These are phyloP conservation scores for Oxyteleia sp. DNA, from an alignment of 2,888 invertebrate genomes.

Conservation along the genomic window DNA sequence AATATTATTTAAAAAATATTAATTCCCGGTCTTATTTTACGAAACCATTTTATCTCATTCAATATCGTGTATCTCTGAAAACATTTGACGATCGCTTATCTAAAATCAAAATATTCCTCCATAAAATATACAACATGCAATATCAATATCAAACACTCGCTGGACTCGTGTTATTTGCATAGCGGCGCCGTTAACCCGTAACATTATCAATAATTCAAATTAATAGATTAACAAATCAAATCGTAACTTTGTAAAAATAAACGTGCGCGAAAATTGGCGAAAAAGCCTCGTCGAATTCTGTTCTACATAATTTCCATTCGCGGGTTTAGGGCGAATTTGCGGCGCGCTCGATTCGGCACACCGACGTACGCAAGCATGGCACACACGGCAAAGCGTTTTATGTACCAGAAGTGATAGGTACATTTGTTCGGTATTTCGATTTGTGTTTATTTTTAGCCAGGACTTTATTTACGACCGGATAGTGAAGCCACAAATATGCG, in stretches of 20 bases:
- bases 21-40: too few species aligned
- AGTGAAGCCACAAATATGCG: constrained; percentile 86
- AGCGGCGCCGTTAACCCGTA: not conserved
- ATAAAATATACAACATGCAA: too few species aligned
- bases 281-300: constrained; percentile 55
- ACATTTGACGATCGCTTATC: too few species aligned
- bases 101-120: too few species aligned
- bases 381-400: constrained; percentile 81
- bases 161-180: constrained; percentile 1
- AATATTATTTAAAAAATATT: too few species aligned
- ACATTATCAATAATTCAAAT: constrained; percentile 42
- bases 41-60: too few species aligned
- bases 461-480: constrained; percentile 87
- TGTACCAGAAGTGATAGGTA: constrained; percentile 87
- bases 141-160: not conserved
- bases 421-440: constrained; percentile 86
- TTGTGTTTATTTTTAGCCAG: constrained; percentile 84
- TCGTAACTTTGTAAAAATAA: constrained; percentile 36
- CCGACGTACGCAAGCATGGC: constrained; percentile 43
- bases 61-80: too few species aligned
- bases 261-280: constrained; percentile 51
- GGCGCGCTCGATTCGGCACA: constrained; percentile 61
- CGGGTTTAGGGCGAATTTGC: constrained; percentile 69
- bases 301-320: constrained; percentile 73
- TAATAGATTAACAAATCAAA: constrained; percentile 46